Conservation (phyloP, 2,113 vertebrate species). For the Lampris incognitus region DNA sequence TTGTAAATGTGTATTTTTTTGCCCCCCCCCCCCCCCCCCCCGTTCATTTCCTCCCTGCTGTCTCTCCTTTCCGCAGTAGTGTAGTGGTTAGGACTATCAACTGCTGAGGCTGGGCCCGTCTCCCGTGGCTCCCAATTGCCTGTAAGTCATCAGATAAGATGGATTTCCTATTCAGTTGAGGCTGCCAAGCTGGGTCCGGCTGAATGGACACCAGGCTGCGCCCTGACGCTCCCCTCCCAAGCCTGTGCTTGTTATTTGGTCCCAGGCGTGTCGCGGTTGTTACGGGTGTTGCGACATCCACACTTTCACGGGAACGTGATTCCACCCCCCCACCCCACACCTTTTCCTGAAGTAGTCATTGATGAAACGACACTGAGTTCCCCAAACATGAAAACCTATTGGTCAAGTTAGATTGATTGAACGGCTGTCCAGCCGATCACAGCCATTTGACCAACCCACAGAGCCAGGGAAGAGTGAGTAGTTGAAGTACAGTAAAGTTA, state of each 20-base stretch:
- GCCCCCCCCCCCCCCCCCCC: slow-evolving; percentile 24
- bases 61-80: slow-evolving; percentile 55
- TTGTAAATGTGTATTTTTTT: slow-evolving; percentile 24
- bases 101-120: slow-evolving; percentile 56
- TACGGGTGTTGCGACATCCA: no score
- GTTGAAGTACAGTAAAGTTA: no score
- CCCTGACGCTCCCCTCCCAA: slow-evolving; percentile 48
- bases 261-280: no score
- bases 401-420: no score
- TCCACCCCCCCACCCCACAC: no score
- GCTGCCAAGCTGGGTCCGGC: slow-evolving; percentile 48
- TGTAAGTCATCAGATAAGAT: slow-evolving; percentile 79
- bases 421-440: no score
- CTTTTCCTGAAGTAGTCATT: no score
- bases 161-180: slow-evolving; percentile 74
- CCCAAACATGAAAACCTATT: no score
- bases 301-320: no score
- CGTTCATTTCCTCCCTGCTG: slow-evolving; percentile 20
- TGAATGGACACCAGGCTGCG: slow-evolving; percentile 51
- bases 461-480: no score
- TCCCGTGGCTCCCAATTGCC: slow-evolving; percentile 72
- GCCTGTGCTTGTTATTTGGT: slow-evolving; percentile 54
- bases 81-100: slow-evolving; percentile 67
- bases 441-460: no score
- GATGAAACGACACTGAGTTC: no score